Percentiles rank a stretch among this genome's conserved stretches.
Conservation (phyloP, 2,888 invertebrate species). For the Sinodicranocentrus sp. region DNA sequence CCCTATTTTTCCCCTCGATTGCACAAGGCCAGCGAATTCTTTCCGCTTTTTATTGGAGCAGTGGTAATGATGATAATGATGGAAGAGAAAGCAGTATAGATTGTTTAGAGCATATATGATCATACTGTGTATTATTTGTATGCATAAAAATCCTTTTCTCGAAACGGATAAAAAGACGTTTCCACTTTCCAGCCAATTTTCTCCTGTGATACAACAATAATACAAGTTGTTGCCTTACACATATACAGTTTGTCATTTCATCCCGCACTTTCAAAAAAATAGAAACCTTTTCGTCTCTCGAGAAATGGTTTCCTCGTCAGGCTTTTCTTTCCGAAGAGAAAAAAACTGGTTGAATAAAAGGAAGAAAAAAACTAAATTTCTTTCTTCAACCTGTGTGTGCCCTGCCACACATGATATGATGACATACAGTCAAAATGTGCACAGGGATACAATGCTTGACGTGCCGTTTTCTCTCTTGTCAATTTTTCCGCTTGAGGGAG, state of each 20-base stretch:
- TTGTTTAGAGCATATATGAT: neutral
- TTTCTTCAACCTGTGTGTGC: slow-evolving; percentile 9
- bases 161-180: neutral
- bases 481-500: too few species aligned
- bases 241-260: neutral
- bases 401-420: neutral
- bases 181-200: neutral
- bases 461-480: too few species aligned
- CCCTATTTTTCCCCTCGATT: slow-evolving; percentile 9
- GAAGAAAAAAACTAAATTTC: slow-evolving; percentile 1
- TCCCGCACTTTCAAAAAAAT: too few species aligned
- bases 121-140: neutral
- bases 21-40: slow-evolving; percentile 8
- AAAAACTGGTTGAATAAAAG: neutral
- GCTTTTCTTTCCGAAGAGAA: neutral
- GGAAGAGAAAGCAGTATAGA: slow-evolving; percentile 3
- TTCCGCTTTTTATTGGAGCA: neutral
- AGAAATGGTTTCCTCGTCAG: neutral
- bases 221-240: neutral
- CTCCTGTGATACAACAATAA: neutral
- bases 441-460: too few species aligned
- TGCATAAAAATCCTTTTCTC: neutral
- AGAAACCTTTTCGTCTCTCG: neutral
- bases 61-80: slow-evolving; percentile 17
- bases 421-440: neutral